phyloP scores from a whole-genome alignment of 2,888 invertebrate species.

The Lithophane socia region DNA sequence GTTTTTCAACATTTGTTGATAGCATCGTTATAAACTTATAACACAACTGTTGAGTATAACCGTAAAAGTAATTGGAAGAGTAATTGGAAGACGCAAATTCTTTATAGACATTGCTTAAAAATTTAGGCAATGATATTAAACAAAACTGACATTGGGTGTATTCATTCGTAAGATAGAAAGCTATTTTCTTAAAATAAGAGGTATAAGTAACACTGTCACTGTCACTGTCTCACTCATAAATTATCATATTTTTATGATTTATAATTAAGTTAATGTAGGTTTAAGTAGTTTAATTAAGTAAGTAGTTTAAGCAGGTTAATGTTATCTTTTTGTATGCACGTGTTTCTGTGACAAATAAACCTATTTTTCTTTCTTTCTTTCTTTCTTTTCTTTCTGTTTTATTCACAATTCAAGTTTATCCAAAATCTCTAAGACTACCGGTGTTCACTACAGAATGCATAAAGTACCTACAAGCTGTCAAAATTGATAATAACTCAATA shows the following conservation, averaged over 20 bases:
- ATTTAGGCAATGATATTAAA: background rate
- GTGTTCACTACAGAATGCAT: background rate
- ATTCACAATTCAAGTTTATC: background rate
- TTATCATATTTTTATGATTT: too few relatives aligned
- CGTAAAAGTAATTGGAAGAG: background rate
- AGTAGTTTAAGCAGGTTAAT: too few relatives aligned
- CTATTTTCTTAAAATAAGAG: background rate
- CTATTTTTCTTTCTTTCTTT: too few relatives aligned
- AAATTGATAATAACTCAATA: too few relatives aligned
- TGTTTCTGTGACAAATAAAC: too few relatives aligned
- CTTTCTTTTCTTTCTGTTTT: background rate
- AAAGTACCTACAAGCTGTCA: too few relatives aligned
- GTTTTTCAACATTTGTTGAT: background rate
- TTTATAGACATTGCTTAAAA: background rate
- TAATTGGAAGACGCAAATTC: background rate
- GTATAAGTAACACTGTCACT: background rate
- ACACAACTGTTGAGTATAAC: too few relatives aligned
- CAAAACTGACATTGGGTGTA: too few relatives aligned
- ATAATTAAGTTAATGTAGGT: too few relatives aligned
- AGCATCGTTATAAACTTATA: background rate
- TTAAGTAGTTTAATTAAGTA: too few relatives aligned
- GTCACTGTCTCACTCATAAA: too few relatives aligned
- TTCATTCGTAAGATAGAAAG: background rate
- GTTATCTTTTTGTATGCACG: too few relatives aligned
- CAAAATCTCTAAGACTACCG: background rate